These are phyloP conservation scores for Gymnoscelis rufifasciata DNA, from an alignment of 2,888 invertebrate genomes.

Conservation along the genomic window DNA sequence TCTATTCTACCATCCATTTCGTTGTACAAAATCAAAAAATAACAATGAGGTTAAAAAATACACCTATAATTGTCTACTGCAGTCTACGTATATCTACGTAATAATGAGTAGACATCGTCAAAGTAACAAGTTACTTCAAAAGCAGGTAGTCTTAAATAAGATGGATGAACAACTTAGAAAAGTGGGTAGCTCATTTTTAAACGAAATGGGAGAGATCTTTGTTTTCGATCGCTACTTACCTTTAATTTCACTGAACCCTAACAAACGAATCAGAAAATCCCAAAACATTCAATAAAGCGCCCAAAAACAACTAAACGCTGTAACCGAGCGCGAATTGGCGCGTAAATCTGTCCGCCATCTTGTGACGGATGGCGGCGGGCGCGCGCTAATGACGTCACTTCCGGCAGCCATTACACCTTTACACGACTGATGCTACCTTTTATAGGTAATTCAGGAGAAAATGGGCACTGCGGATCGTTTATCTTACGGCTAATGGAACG, in stretches of 20 bases:
- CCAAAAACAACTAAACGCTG: constrained; percentile 22
- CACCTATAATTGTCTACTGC: too few species aligned
- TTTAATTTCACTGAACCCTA: neutral
- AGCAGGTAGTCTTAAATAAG: too few species aligned
- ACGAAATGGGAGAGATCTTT: too few species aligned
- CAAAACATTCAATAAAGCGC: constrained; percentile 15
- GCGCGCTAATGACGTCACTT: constrained; percentile 45
- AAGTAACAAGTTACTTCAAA: too few species aligned
- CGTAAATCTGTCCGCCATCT: constrained; percentile 53
- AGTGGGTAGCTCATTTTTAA: too few species aligned
- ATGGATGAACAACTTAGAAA: too few species aligned
- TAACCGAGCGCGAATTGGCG: constrained; percentile 48
- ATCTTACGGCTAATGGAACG: neutral
- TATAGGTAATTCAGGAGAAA: constrained; percentile 20
- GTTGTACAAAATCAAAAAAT: too few species aligned
- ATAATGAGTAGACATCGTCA: too few species aligned
- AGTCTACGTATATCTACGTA: too few species aligned
- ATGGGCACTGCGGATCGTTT: neutral
- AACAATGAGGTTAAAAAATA: too few species aligned
- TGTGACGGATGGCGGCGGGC: constrained; percentile 49
- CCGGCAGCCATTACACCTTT: constrained; percentile 43
- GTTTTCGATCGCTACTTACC: too few species aligned
- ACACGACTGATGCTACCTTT: constrained; percentile 22
- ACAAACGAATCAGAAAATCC: neutral
- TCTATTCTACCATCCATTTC: too few species aligned